Evolutionary conservation across 2,113 vertebrate genomes (phyloP).

Genomic region (Gavia stellata): DNA sequence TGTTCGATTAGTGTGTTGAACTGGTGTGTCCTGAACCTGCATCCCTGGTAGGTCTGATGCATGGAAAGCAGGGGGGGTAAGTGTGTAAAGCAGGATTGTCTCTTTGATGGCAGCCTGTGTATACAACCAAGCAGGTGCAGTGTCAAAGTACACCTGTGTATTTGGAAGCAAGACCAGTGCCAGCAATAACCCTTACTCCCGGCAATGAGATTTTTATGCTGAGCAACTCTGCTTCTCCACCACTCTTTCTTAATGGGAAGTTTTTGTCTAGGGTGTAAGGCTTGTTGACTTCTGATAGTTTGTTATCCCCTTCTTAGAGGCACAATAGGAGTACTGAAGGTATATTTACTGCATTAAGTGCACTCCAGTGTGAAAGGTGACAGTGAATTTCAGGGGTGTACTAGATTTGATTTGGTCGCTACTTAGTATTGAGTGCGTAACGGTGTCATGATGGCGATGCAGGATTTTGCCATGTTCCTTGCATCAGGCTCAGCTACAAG

Average conservation of each 20-base stretch:
- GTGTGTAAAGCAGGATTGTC: neutral
- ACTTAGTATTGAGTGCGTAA: neutral
- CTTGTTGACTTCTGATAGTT: neutral
- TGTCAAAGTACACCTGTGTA: neutral
- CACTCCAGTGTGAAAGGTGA: neutral
- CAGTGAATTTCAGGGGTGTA: neutral
- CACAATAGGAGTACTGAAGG: neutral
- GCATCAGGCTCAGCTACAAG: no score
- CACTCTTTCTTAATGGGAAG: neutral
- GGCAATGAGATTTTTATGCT: neutral
- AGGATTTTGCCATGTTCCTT: neutral
- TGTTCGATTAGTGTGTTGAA: neutral
- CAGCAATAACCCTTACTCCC: neutral
- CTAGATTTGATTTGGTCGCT: neutral
- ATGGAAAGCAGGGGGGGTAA: neutral
- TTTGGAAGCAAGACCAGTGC: neutral
- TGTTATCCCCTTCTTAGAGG: neutral
- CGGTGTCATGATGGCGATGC: accelerated
- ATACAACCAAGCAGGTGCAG: neutral
- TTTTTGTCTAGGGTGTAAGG: neutral
- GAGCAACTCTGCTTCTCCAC: neutral
- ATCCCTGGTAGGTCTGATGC: neutral
- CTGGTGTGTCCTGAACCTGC: neutral
- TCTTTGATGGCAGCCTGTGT: neutral
- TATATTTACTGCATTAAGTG: neutral